phyloP scores from a whole-genome alignment of 1,140 invertebrate genomes.

The Pseudomyrmex pallidus region DNA sequence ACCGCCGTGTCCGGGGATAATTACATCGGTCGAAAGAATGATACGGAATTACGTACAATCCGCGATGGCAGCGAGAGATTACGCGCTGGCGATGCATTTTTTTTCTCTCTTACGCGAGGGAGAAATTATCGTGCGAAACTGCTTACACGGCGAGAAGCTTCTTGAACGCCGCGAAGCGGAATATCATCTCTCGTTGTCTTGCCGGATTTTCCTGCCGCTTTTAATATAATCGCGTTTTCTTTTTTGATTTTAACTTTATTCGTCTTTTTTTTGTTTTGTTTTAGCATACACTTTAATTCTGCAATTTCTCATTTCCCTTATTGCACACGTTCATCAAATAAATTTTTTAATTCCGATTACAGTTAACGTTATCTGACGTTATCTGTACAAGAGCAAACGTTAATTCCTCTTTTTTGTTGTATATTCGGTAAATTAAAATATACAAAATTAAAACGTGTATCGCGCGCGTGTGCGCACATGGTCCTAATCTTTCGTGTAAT shows the following conservation, averaged over 20 bases:
- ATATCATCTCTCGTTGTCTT: constrained; percentile 25
- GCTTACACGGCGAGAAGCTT: constrained; percentile 50
- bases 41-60: constrained; percentile 71
- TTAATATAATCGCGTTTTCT: background rate
- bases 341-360: background rate
- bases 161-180: constrained; percentile 39
- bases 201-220: constrained; percentile 11
- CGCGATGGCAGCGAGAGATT: constrained; percentile 70
- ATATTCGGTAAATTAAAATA: background rate
- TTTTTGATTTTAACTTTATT: background rate
- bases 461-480: background rate
- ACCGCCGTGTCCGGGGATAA: constrained; percentile 72
- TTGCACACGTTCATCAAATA: background rate
- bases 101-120: constrained; percentile 60
- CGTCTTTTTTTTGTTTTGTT: background rate
- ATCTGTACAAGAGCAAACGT: too few species aligned
- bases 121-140: constrained; percentile 64
- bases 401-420: background rate
- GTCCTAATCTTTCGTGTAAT: background rate
- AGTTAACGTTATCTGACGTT: too few species aligned
- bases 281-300: too few species aligned
- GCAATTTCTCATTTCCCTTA: too few species aligned
- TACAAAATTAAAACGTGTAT: background rate
- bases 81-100: constrained; percentile 62
- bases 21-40: constrained; percentile 76